A percentile compares a stretch with the other conserved stretches of the same genome.
These are phyloP conservation scores for Otis tarda DNA, from an alignment of 2,113 vertebrate genomes.

Conservation along the genomic window DNA sequence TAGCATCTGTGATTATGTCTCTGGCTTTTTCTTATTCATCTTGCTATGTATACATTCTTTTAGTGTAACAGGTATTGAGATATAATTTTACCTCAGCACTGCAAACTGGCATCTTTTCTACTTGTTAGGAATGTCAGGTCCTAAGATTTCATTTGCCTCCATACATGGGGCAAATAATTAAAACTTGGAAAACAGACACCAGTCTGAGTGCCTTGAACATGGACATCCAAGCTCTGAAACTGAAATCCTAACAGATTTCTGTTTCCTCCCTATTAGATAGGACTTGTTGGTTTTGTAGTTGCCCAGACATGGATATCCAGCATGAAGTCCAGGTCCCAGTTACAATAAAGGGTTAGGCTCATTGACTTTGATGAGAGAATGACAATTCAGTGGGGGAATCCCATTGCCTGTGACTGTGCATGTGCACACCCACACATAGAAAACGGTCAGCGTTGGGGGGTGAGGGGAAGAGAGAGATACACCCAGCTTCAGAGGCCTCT, in stretches of 20 bases:
- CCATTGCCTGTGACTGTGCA: neutral
- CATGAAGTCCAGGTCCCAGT: neutral
- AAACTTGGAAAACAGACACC: neutral
- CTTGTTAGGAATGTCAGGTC: neutral
- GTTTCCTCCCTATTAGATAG: neutral
- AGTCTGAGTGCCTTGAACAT: neutral
- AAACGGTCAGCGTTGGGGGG: accelerated
- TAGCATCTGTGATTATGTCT: neutral
- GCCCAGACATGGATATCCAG: neutral
- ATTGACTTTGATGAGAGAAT: neutral
- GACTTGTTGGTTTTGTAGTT: neutral
- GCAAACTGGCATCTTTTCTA: neutral
- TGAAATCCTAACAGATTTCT: neutral
- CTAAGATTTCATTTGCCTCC: neutral
- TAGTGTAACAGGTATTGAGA: neutral
- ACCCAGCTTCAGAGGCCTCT: neutral
- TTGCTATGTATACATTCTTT: neutral
- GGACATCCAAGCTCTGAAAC: neutral
- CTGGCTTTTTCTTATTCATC: neutral
- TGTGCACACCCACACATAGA: neutral
- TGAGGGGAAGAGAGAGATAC: neutral
- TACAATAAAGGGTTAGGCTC: neutral
- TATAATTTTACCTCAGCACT: neutral
- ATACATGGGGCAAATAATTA: neutral
- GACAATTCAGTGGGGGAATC: neutral